Percentiles rank a stretch among this genome's conserved stretches.
Conservation (phyloP, 2,797 vertebrate species). For the Carduelis carduelis region DNA sequence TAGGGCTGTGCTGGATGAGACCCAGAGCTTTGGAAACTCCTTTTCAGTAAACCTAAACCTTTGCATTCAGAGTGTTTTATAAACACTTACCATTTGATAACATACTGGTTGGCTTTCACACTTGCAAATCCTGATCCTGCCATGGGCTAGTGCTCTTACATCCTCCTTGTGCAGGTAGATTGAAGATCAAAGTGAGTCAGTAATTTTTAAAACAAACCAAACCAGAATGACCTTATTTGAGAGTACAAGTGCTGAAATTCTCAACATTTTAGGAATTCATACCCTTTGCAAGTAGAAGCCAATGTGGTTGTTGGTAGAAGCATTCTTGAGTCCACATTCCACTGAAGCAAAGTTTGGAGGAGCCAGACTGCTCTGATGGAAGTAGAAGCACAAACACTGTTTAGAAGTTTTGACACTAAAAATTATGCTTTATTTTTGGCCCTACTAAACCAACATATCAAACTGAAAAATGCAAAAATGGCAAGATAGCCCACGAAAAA, state of each 20-base stretch:
- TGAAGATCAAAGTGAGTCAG: background rate
- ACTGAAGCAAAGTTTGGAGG: background rate
- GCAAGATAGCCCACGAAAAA: background rate
- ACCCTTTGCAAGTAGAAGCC: background rate
- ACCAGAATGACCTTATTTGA: background rate
- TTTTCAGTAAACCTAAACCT: slow-evolving; percentile 8
- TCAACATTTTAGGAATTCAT: background rate
- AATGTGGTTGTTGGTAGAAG: background rate
- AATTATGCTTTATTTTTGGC: background rate
- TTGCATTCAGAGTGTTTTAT: background rate
- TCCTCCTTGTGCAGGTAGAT: background rate
- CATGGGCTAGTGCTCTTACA: background rate
- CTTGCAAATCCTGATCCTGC: background rate
- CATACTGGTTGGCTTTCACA: background rate
- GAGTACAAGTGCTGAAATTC: background rate
- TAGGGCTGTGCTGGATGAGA: slow-evolving; percentile 2
- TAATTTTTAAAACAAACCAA: background rate
- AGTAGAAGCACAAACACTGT: background rate
- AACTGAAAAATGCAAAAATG: background rate
- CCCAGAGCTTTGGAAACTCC: slow-evolving; percentile 6
- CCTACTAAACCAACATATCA: background rate
- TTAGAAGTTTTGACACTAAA: background rate
- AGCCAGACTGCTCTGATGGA: background rate
- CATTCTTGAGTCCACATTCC: background rate
- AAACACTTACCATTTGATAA: background rate